Conservation (phyloP, 2,888 invertebrate genomes). For the Drosophila imparisetae region DNA sequence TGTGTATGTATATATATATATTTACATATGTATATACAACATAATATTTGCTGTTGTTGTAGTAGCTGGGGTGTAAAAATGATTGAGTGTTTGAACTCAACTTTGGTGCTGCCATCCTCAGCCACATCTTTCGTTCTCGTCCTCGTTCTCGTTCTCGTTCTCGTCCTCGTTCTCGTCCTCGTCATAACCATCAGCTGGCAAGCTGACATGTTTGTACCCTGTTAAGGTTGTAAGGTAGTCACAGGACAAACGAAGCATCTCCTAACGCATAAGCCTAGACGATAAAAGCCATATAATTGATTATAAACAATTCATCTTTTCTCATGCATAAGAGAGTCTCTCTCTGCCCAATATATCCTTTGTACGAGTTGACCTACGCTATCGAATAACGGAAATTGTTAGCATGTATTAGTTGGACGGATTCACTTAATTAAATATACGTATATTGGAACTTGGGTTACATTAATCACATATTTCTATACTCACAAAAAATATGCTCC, state of each 20-base stretch:
- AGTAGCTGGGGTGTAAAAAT: constrained; percentile 66
- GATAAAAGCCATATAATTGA: constrained; percentile 6
- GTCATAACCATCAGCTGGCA: neutral
- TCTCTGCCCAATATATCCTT: neutral
- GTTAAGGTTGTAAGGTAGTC: constrained; percentile 1
- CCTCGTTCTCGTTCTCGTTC: neutral
- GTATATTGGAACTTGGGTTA: neutral
- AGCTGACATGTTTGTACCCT: constrained; percentile 14
- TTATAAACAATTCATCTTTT: constrained; percentile 11
- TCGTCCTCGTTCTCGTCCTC: neutral
- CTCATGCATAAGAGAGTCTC: neutral
- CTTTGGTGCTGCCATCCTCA: constrained; percentile 49
- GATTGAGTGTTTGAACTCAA: constrained; percentile 76
- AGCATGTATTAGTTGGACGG: neutral
- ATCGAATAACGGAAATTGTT: neutral
- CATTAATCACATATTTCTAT: neutral
- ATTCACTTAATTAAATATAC: neutral
- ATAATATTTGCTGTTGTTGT: constrained; percentile 44
- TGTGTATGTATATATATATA: constrained; percentile 16
- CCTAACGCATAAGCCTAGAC: neutral
- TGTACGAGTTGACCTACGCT: neutral
- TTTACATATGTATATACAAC: constrained; percentile 22
- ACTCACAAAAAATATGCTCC: too few species aligned
- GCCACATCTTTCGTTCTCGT: neutral
- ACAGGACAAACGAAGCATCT: neutral